Conservation (phyloP, 2,888 invertebrate species). For the Smittia aterrima region DNA sequence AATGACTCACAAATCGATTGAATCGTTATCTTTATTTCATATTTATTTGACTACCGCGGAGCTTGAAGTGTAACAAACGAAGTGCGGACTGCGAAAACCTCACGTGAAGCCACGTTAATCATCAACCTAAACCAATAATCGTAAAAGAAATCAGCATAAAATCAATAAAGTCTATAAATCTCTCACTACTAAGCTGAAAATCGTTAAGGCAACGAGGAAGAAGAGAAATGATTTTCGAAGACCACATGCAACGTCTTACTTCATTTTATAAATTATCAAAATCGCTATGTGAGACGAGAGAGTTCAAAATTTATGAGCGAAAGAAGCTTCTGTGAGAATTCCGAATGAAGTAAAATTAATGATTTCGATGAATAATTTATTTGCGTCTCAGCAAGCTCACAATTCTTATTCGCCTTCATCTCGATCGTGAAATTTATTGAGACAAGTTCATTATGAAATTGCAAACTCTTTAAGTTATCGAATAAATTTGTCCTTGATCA, state of each 20-base stretch:
- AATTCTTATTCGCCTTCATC: constrained; percentile 8
- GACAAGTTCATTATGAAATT: constrained; percentile 41
- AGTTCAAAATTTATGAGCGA: constrained; percentile 30
- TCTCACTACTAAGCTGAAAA: not conserved
- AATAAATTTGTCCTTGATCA: not conserved
- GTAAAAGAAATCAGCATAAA: constrained; percentile 25
- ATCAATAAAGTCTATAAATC: constrained; percentile 9
- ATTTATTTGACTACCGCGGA: not conserved
- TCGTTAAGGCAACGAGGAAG: not conserved
- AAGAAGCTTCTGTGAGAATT: constrained; percentile 23
- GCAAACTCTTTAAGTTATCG: constrained; percentile 24
- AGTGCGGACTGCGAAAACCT: not conserved
- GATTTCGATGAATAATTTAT: constrained; percentile 33
- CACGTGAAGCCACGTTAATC: constrained; percentile 4
- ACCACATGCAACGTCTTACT: constrained; percentile 39
- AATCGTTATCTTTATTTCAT: not conserved
- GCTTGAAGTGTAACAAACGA: not conserved
- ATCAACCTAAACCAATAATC: constrained; percentile 12
- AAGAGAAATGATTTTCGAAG: constrained; percentile 1
- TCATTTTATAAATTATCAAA: constrained; percentile 40
- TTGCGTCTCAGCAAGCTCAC: not conserved
- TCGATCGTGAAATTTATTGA: constrained; percentile 25
- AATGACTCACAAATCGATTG: not conserved
- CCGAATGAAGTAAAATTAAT: constrained; percentile 31
- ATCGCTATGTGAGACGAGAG: not conserved